Evolutionary conservation across 2,888 invertebrate species (phyloP), one percentile per base, ranked within the genome.

Genomic region (Drosophila formosana): DNA sequence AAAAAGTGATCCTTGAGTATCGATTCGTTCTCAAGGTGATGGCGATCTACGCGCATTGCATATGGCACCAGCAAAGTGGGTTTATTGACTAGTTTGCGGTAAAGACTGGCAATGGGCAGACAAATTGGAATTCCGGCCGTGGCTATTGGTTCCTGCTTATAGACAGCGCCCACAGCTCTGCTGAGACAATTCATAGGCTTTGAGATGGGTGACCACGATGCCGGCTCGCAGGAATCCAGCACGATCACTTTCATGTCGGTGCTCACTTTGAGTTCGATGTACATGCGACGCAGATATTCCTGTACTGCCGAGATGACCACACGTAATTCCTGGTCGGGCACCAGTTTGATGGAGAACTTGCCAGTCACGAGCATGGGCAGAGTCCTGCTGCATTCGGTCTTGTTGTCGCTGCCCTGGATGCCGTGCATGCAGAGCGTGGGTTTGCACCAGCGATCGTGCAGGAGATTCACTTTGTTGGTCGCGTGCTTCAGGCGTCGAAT

Each of bases 391-490:
- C 47, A 56, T 0, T 47, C 58, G 2, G 55, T 41, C 0, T 56
- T 49, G 30, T 52, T 55, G 26, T 58, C 78, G n/a, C 55, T 50
- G 1, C 80, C 80, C 8, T 72, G 53, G 0, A 83, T 46, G 3
- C 81, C 81, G n/a, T 81, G 83, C 72, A 81, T 75, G 5, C 61
- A 67, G 13, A 81, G n/a, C 0, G 68, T 41, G 2, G 78, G 64
- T 5, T 55, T 56, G 28, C 83, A 83, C 75, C 75, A 83, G 5
- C 81, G 83, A 30, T 55, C 56, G 5, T 60, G 66, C 18, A 81
- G 45, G 3, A 78, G 1, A 2, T 67, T 61, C 3, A 57, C 56
- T 13, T 75, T 69, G 52, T 63, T 68, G 0, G 26, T 13, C 32
- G 75, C 78, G 45, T 60, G 11, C 4, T 39, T 32, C 1, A 81